Percentiles rank a stretch among this genome's conserved stretches.
Evolutionary conservation across 2,888 invertebrate species (phyloP).

Genomic region (Chrysodeixis includens): DNA sequence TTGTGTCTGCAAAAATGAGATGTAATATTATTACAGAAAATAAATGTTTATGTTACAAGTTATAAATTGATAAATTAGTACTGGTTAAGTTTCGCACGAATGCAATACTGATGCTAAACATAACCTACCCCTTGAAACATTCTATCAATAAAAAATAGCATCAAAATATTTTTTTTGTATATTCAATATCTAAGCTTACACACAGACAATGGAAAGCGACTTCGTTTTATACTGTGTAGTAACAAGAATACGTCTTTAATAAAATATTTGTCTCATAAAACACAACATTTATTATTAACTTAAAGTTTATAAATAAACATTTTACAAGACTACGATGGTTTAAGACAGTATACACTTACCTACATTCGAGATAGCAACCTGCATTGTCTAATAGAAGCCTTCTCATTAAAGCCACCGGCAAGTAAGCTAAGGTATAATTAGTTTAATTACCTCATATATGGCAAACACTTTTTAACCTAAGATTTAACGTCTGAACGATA

Average conservation of each 20-base stretch:
- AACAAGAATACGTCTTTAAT: neutral
- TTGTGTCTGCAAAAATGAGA: too few species aligned
- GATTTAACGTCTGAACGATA: too few species aligned
- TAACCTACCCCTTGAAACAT: too few species aligned
- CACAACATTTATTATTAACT: neutral
- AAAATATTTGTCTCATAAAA: neutral
- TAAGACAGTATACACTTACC: slow-evolving; percentile 44
- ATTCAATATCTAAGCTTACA: too few species aligned
- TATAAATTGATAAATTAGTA: too few species aligned
- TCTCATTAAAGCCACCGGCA: slow-evolving; percentile 53
- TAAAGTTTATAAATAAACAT: slow-evolving; percentile 53
- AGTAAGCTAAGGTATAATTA: slow-evolving; percentile 47
- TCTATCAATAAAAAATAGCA: too few species aligned
- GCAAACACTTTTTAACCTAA: slow-evolving; percentile 22
- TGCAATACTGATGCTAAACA: too few species aligned
- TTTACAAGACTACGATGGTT: slow-evolving; percentile 43
- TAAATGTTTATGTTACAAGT: too few species aligned
- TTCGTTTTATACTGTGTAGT: neutral
- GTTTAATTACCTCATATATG: slow-evolving; percentile 45
- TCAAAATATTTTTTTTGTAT: too few species aligned
- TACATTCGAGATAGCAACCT: slow-evolving; percentile 35
- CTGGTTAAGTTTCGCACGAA: too few species aligned
- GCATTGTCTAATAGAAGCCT: slow-evolving; percentile 35
- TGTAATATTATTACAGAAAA: too few species aligned
- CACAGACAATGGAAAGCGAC: too few species aligned